phyloP scores from a whole-genome alignment of 1,140 invertebrate species.

The Microvelia longipes region DNA sequence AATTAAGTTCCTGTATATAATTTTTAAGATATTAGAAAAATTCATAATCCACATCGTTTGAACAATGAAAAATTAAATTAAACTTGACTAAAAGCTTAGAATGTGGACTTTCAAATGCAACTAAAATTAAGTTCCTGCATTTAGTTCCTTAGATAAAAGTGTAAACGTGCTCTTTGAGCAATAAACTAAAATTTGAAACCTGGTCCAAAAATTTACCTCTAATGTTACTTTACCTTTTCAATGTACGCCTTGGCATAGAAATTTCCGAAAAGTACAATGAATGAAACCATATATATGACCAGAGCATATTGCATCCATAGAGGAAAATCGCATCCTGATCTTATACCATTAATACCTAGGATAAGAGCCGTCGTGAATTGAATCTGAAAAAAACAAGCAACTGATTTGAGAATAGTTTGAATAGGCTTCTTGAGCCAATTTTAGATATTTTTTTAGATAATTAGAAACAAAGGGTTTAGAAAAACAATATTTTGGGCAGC shows the following conservation, averaged over 20 bases:
- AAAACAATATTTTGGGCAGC: no score
- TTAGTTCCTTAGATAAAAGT: not conserved
- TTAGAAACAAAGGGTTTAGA: no score
- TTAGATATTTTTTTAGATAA: constrained; percentile 2
- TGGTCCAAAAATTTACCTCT: not conserved
- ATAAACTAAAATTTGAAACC: not conserved
- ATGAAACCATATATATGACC: constrained; percentile 78
- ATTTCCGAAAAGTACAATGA: constrained; percentile 79
- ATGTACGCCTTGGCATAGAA: constrained; percentile 75
- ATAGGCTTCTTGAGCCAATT: no score
- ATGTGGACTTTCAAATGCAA: not conserved
- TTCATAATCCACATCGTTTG: no score
- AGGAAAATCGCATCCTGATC: constrained; percentile 72
- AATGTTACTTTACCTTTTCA: constrained; percentile 40
- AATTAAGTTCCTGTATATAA: not conserved
- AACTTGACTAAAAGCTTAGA: not conserved
- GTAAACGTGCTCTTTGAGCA: no score
- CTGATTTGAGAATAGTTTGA: no score
- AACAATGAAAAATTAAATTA: not conserved
- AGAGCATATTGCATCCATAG: constrained; percentile 88
- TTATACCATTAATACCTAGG: constrained; percentile 66
- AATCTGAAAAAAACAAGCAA: constrained; percentile 42
- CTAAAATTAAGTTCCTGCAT: not conserved
- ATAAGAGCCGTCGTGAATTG: constrained; percentile 75
- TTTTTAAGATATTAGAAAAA: not conserved